Evolutionary conservation across 2,797 vertebrate genomes (phyloP), one percentile per base, ranked within the genome.

Genomic region (Sebastes baramenuke): DNA sequence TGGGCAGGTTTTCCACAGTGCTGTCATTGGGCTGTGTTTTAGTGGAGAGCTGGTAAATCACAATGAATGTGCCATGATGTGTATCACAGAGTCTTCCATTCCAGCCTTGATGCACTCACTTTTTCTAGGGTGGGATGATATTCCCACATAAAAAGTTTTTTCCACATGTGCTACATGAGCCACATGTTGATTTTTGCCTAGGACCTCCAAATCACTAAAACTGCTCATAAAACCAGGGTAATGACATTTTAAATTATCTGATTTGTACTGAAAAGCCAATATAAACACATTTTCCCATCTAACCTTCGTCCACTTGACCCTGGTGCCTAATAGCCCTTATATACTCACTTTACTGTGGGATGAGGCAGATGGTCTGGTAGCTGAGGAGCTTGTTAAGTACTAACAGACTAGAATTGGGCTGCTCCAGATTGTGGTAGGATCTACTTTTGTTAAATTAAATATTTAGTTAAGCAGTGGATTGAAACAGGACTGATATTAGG

Each of bases 151-250:
- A 54, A 79, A 69, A 6, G 25, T 27, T n/a, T 81, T 87, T 91
- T 89, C 86, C 85, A 87, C 85, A 86, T 85, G 75, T 77, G 75
- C 66, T 78, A 70, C 65, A 20, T 52, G 59, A 83, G 30, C 56
- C 77, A 71, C 72, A 62, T 85, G 77, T 84, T 77, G 30, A 65
- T 70, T 74, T 72, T 61, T 61, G 16, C 9, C 67, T 25, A 24
- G 8, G 27, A 70, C 9, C 4, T 80, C 55, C 6, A 80, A 79
- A 79, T 75, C 60, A 42, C 76, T 56, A 16, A 73, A 77, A 65
- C 25, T 27, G 42, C 29, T 75, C 24, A 24, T 1, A 61, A 55
- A 58, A 59, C 6, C 36, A 66, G 2, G 29, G 22, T 25, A 13
- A 34, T 46, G 54, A 42, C 36, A 22, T 54, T 20, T 8, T 1